Base-by-base conservation (phyloP, 2,797 vertebrate genomes). In the Pteronotus mesoamericanus region DNA sequence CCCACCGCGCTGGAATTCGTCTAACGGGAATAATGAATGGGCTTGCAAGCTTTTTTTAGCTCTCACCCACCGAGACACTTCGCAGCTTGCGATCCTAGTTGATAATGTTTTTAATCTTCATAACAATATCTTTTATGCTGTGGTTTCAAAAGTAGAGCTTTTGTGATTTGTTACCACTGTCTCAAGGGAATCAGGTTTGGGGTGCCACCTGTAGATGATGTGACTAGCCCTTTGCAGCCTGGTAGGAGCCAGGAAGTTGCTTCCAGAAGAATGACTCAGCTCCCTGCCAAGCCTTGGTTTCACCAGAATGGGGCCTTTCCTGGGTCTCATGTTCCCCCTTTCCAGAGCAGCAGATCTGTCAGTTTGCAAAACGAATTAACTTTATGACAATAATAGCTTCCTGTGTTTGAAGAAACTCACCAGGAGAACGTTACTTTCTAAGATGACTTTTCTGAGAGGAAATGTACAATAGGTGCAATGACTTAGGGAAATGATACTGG, bases 191-290 rank as follows among this genome's bases (percentile, higher is more conserved):
- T 91, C 74, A 72, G 88, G 55, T 91, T 94, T 91, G 91, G 89
- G 91, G 77, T 91, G 51, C 96, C 96, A 97, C 96, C 95, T 97
- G 96, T 97, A 89, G 95, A 89, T 71, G 91, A 77, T 95, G 48
- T 91, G 79, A 61, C 71, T 46, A 71, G 72, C 44, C 85, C 9
- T 88, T 88, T 15, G 0, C 37, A 18, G 8, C 61, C 66, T 39
- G 57, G 55, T 37, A 77, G 66, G 39, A 93, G 21, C 51, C 39
- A 83, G 74, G 74, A 89, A 97, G 92, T 96, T 97, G 84, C 89
- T 92, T 72, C 4, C 32, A 88, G 91, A 57, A 96, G 95, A 95
- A 98, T 98, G 97, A 98, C 97, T 98, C 97, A 97, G 97, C 97
- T 97, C 37, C 86, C 71, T 69, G 34, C 37, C 66, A 24, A 90